These are phyloP conservation scores for Amblyopsis rosae DNA, from an alignment of 2,113 vertebrate species.

Conservation along the genomic window DNA sequence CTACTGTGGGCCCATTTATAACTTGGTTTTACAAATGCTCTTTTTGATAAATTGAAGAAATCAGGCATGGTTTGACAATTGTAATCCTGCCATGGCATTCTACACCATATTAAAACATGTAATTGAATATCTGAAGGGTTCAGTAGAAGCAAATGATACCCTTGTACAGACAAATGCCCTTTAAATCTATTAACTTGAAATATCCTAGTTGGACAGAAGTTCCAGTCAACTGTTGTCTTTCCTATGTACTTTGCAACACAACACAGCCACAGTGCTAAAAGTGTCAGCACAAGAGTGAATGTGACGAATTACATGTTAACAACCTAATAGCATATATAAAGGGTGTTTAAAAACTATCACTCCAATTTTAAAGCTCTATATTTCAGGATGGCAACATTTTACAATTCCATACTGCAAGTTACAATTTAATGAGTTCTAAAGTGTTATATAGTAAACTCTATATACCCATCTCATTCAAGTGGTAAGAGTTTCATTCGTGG, in stretches of 20 bases:
- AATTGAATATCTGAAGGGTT: not conserved
- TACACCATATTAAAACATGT: no score
- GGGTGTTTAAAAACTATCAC: no score
- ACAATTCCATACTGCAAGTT: no score
- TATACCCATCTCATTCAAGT: no score
- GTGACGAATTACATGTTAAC: not conserved
- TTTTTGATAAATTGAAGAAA: not conserved
- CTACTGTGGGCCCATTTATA: slow-evolving; percentile 18
- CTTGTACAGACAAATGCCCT: slow-evolving; percentile 24
- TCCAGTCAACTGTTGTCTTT: slow-evolving; percentile 23
- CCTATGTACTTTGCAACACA: not conserved
- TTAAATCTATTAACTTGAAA: slow-evolving; percentile 73
- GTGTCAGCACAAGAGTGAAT: not conserved
- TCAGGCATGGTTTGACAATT: no score
- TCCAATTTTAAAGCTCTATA: no score
- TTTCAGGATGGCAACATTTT: no score
- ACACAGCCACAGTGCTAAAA: not conserved
- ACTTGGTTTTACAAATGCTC: slow-evolving; percentile 1
- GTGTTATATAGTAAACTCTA: no score
- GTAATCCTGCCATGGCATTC: no score
- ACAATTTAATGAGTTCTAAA: no score
- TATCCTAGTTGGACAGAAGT: slow-evolving; percentile 37
- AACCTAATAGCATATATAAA: no score
- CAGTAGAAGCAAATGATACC: not conserved
- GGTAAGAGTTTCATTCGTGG: no score